Evolutionary conservation across 2,113 vertebrate genomes (phyloP).

Genomic region (Boleophthalmus pectinirostris): DNA sequence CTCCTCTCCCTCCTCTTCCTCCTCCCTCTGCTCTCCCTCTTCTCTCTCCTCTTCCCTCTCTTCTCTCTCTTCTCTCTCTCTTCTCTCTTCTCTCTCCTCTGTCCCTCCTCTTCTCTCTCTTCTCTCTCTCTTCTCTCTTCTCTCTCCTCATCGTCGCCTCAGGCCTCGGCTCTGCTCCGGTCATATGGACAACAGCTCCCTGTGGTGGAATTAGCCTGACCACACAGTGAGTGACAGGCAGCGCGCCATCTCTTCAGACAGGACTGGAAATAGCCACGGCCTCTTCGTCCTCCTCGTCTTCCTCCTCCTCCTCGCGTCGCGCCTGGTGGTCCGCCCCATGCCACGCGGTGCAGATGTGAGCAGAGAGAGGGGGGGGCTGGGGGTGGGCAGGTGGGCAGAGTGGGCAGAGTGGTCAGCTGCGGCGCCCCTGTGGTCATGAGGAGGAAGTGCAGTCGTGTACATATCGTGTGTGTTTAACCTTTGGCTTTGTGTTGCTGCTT

Average conservation of each 20-base stretch:
- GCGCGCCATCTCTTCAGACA: constrained; percentile 77
- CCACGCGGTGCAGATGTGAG: constrained; percentile 70
- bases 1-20: constrained; percentile 30
- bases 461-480: background rate
- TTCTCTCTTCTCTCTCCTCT: too few relatives aligned
- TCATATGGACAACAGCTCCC: constrained; percentile 80
- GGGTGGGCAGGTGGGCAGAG: background rate
- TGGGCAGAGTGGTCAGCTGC: background rate
- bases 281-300: constrained; percentile 22
- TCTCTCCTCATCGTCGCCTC: constrained; percentile 53
- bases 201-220: constrained; percentile 77
- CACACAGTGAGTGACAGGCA: constrained; percentile 77
- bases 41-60: too few relatives aligned
- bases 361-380: constrained; percentile 49
- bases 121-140: too few relatives aligned
- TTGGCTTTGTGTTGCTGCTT: background rate
- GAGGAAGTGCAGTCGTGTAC: background rate
- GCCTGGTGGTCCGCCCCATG: constrained; percentile 71
- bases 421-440: background rate
- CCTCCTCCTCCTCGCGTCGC: constrained; percentile 64
- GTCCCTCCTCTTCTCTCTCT: too few relatives aligned
- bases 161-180: constrained; percentile 75
- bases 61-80: too few relatives aligned
- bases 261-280: constrained; percentile 73
- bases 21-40: too few relatives aligned